Evolutionary conservation across 2,113 vertebrate genomes (phyloP).

Genomic region (Leucopsar rothschildi): DNA sequence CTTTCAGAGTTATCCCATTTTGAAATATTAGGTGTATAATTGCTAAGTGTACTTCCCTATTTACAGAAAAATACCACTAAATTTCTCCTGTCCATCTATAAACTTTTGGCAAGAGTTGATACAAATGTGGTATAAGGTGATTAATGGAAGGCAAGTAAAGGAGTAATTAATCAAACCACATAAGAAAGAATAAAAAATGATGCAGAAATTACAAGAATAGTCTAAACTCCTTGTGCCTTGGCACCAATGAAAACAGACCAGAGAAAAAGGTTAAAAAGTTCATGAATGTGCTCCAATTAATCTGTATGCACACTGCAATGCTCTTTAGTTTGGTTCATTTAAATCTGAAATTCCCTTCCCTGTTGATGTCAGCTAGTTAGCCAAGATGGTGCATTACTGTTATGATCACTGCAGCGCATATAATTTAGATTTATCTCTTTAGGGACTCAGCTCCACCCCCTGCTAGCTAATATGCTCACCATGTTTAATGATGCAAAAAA

Average conservation of each 20-base stretch:
- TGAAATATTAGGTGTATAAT: slow-evolving; percentile 38
- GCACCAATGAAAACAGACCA: slow-evolving; percentile 50
- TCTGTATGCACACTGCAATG: slow-evolving; percentile 73
- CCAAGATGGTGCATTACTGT: slow-evolving; percentile 76
- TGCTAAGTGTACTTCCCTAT: not conserved
- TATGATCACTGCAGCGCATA: slow-evolving; percentile 82
- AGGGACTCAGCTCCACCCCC: slow-evolving; percentile 84
- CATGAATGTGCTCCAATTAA: slow-evolving; percentile 73
- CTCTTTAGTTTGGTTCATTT: slow-evolving; percentile 81
- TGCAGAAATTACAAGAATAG: slow-evolving; percentile 54
- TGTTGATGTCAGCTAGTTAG: slow-evolving; percentile 84
- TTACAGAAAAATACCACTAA: slow-evolving; percentile 35
- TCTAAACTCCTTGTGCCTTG: slow-evolving; percentile 57
- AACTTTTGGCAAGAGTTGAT: slow-evolving; percentile 58
- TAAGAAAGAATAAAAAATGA: slow-evolving; percentile 59
- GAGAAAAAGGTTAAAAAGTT: slow-evolving; percentile 69
- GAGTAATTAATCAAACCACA: slow-evolving; percentile 69
- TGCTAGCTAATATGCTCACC: slow-evolving; percentile 88
- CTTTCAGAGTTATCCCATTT: slow-evolving; percentile 26
- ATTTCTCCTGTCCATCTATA: slow-evolving; percentile 43
- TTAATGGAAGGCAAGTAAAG: slow-evolving; percentile 73
- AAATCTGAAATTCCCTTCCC: slow-evolving; percentile 78
- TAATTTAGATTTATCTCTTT: slow-evolving; percentile 89
- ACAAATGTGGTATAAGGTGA: slow-evolving; percentile 55
- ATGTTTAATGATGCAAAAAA: slow-evolving; percentile 96